Conservation (phyloP, 2,888 invertebrate species). For the Pherbina coryleti region DNA sequence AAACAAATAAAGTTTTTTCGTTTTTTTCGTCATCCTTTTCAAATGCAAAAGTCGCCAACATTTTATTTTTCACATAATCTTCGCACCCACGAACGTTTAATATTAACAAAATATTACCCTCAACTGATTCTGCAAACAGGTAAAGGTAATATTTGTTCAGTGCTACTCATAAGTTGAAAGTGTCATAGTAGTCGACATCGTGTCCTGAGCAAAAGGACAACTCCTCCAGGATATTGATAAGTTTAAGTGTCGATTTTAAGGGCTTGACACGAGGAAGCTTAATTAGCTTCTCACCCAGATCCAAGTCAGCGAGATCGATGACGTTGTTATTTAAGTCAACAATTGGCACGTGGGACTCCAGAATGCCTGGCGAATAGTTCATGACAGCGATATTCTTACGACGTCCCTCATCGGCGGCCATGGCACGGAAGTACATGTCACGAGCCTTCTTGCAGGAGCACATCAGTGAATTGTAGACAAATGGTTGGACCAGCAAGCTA, state of each 20-base stretch:
- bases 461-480: slow-evolving; percentile 57
- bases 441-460: slow-evolving; percentile 64
- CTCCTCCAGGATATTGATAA: slow-evolving; percentile 63
- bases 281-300: slow-evolving; percentile 45
- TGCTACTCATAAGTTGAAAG: slow-evolving; percentile 61
- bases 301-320: slow-evolving; percentile 52
- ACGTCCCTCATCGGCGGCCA: slow-evolving; percentile 61
- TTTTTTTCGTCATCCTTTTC: slow-evolving; percentile 40
- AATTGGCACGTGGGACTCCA: slow-evolving; percentile 54
- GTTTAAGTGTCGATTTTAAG: slow-evolving; percentile 57
- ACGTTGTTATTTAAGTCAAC: slow-evolving; percentile 61
- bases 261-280: slow-evolving; percentile 55
- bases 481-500: slow-evolving; percentile 57
- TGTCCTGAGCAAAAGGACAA: slow-evolving; percentile 65
- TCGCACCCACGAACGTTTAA: slow-evolving; percentile 12
- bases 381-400: slow-evolving; percentile 55
- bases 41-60: slow-evolving; percentile 30
- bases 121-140: slow-evolving; percentile 11
- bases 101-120: slow-evolving; percentile 47
- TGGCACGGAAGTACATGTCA: slow-evolving; percentile 66
- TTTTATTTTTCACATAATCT: slow-evolving; percentile 38
- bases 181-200: slow-evolving; percentile 66
- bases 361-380: slow-evolving; percentile 62
- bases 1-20: slow-evolving; percentile 40
- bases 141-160: slow-evolving; percentile 48